These are phyloP conservation scores for Trichopria drosophilae DNA, from an alignment of 2,888 invertebrate genomes.

Conservation along the genomic window DNA sequence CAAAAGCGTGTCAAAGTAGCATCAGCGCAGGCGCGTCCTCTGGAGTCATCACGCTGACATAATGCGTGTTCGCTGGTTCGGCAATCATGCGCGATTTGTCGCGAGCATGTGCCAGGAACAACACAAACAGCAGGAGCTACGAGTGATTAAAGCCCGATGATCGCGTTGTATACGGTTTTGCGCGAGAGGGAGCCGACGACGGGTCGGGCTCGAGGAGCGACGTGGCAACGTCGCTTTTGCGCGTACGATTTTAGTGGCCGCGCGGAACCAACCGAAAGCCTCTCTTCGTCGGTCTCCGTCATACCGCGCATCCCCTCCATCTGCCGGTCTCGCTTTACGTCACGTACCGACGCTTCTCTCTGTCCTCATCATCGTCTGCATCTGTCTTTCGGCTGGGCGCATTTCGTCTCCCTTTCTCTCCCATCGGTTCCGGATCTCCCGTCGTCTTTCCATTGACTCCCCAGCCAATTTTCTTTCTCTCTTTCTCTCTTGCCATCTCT, in stretches of 20 bases:
- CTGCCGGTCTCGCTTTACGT: conserved; percentile 19
- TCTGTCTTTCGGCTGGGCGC: conserved; percentile 26
- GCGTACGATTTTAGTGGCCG: conserved; percentile 44
- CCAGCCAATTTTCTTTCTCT: neutral
- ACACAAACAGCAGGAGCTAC: neutral
- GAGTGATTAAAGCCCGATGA: conserved; percentile 6
- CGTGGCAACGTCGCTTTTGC: conserved; percentile 45
- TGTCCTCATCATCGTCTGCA: conserved; percentile 20
- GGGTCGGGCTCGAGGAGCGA: conserved; percentile 31
- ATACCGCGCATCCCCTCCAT: conserved; percentile 34
- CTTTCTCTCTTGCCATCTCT: neutral
- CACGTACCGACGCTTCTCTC: conserved; percentile 18
- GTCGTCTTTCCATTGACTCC: too few relatives aligned
- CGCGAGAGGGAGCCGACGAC: conserved; percentile 17
- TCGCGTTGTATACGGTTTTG: too few relatives aligned
- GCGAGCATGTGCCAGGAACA: conserved; percentile 7
- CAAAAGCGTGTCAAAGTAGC: conserved; percentile 26
- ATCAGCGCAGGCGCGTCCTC: too few relatives aligned
- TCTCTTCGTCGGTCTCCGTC: conserved; percentile 30
- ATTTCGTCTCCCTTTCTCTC: too few relatives aligned
- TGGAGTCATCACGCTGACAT: conserved; percentile 10
- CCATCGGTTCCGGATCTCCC: too few relatives aligned
- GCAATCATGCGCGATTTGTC: conserved; percentile 24
- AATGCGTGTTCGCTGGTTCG: too few relatives aligned
- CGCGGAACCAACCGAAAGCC: conserved; percentile 36